phyloP scores from a whole-genome alignment of 2,888 invertebrate species.

The Drosophila differens region DNA sequence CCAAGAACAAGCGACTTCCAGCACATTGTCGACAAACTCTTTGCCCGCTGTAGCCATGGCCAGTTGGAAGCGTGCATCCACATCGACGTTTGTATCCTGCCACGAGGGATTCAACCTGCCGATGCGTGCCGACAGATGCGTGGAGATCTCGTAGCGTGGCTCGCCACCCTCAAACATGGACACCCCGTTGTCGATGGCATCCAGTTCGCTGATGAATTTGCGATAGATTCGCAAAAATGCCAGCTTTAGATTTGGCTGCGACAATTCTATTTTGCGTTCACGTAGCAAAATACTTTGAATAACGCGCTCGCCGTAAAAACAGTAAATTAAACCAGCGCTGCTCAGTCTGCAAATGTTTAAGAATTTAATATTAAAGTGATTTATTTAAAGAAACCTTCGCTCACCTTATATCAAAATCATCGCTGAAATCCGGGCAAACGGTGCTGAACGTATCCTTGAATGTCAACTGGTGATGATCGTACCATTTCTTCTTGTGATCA shows the following conservation, averaged over 20 bases:
- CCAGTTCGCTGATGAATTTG: conserved; percentile 95
- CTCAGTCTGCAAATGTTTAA: conserved; percentile 89
- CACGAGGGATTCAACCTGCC: conserved; percentile 93
- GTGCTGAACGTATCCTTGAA: conserved; percentile 90
- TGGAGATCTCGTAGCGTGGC: conserved; percentile 91
- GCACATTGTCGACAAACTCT: conserved; percentile 91
- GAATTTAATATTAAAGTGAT: background rate
- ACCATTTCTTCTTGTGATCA: conserved; percentile 90
- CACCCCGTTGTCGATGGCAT: conserved; percentile 99
- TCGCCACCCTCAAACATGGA: conserved; percentile 91
- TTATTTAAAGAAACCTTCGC: background rate
- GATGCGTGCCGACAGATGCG: conserved; percentile 92
- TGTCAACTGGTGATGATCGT: conserved; percentile 97
- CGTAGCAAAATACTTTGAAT: conserved; percentile 87
- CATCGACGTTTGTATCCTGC: conserved; percentile 88
- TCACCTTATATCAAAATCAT: conserved; percentile 88
- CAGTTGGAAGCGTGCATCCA: conserved; percentile 88
- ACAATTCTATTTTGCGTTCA: conserved; percentile 85
- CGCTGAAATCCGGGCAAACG: conserved; percentile 87
- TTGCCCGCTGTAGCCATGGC: conserved; percentile 92
- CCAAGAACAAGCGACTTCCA: conserved; percentile 90
- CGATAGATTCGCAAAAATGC: conserved; percentile 92
- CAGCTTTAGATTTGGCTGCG: conserved; percentile 86
- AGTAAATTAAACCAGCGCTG: conserved; percentile 97
- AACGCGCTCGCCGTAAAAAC: conserved; percentile 94